These are phyloP conservation scores for Nannoperca obscura DNA, from an alignment of 2,797 vertebrate genomes.

Conservation along the genomic window DNA sequence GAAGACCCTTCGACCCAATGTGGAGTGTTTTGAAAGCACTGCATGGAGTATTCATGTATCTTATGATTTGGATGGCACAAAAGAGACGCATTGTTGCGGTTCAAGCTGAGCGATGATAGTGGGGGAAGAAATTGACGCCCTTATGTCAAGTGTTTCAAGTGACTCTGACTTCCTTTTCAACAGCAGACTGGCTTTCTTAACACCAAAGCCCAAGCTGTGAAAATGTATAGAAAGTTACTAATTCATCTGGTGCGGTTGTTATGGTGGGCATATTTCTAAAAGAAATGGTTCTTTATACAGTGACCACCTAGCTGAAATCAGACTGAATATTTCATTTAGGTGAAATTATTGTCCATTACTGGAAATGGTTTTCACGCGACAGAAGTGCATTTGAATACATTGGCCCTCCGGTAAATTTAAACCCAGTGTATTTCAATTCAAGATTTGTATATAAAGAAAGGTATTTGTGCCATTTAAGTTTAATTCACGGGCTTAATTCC, in stretches of 20 bases:
- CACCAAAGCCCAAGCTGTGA: constrained; percentile 25
- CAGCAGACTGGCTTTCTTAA: constrained; percentile 12
- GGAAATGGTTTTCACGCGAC: constrained; percentile 24
- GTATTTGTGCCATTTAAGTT: constrained; percentile 15
- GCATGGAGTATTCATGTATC: constrained; percentile 63
- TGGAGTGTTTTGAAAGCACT: constrained; percentile 47
- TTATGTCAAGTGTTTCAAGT: constrained; percentile 42
- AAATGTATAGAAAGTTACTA: constrained; percentile 26
- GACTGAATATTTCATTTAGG: constrained; percentile 29
- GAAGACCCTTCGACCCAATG: constrained; percentile 36
- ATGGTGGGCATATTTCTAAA: constrained; percentile 16
- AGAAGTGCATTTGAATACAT: constrained; percentile 19
- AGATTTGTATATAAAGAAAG: constrained; percentile 43
- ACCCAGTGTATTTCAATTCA: constrained; percentile 5
- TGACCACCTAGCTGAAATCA: constrained; percentile 21
- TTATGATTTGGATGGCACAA: constrained; percentile 50
- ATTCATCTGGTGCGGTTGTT: constrained; percentile 34
- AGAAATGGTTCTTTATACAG: neutral
- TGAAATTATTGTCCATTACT: constrained; percentile 22
- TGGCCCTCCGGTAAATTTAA: constrained; percentile 15
- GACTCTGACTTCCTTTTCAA: constrained; percentile 7
- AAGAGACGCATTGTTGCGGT: constrained; percentile 33
- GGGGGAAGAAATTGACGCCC: constrained; percentile 13
- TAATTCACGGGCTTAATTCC: constrained; percentile 16
- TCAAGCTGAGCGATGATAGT: constrained; percentile 31